phyloP scores from a whole-genome alignment of 2,113 vertebrate genomes.

The Podarcis cretensis region DNA sequence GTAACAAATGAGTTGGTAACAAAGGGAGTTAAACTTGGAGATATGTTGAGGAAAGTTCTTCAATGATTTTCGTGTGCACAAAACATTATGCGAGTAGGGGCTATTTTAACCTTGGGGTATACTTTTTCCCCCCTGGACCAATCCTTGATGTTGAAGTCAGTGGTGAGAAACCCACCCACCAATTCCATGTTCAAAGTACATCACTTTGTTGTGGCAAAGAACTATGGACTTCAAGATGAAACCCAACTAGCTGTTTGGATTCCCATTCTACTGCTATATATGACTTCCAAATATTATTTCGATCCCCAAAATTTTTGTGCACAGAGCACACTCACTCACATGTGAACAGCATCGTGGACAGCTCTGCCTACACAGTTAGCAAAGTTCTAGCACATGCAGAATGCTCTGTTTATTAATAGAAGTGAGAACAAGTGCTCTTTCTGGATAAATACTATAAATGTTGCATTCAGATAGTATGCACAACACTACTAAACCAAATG shows the following conservation, averaged over 20 bases:
- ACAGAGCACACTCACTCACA: not conserved
- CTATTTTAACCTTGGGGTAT: not conserved
- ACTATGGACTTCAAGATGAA: not conserved
- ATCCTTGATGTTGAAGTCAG: not conserved
- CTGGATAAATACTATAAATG: slow-evolving; percentile 37
- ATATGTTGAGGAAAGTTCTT: not conserved
- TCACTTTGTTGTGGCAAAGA: not conserved
- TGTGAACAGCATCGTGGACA: not conserved
- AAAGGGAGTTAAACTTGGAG: not conserved
- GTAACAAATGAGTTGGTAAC: not conserved
- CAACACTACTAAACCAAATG: not conserved
- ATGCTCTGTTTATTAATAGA: not conserved
- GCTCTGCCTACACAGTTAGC: not conserved
- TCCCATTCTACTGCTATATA: not conserved
- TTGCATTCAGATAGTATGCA: slow-evolving; percentile 35
- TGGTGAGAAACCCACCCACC: not conserved
- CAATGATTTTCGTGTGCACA: not conserved
- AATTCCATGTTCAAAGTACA: not conserved
- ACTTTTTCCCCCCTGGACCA: not conserved
- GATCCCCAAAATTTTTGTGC: not conserved
- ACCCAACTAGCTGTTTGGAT: not conserved
- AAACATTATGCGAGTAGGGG: not conserved
- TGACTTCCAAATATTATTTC: not conserved
- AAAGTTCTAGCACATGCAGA: not conserved
- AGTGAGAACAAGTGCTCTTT: not conserved